Evolutionary conservation across 2,888 invertebrate genomes (phyloP), one percentile per base, ranked within the genome.

Genomic region (Habroteleia sp.): DNA sequence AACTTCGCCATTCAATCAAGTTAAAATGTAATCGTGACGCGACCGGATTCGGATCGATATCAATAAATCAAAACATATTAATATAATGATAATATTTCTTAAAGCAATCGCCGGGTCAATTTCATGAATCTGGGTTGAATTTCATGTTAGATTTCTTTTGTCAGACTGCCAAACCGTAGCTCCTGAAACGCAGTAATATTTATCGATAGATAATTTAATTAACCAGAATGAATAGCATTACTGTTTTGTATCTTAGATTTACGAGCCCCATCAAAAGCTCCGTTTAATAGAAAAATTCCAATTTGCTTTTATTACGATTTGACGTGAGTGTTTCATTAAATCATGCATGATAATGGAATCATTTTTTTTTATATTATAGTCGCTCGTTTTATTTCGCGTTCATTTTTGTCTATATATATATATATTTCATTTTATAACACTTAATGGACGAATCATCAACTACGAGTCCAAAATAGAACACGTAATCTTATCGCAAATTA

Each of bases 141-240:
- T 63, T 56, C 56, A 16, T 35, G 41, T 39, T 10, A 3, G 10
- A 27, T 10, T 29, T 48, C 41, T 56, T 42, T 72, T 72, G 63
- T 63, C 63, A 56, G 23, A 16, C 13, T 72, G 71, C 71, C 71
- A 72, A 63, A 56, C 17, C 35, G 44, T n/a, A 13, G 11, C 5
- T 56, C n/a, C 29, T 20, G 44, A n/a, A 5, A 63, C 25, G 35
- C 31, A n/a, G 25, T 6, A 11, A 46, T 56, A 63, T 63, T 72
- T 72, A 63, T 72, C 39, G 63, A 56, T 39, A 17, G 56, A 41
- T 72, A 63, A 72, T 72, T 72, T 35, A 56, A 72, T 63, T 56
- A 72, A 71, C n/a, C 25, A 8, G 20, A 56, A 72, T 71, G 20
- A 16, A 46, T 23, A 23, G 29, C 42, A 17, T 11, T 2, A 14